Base-by-base conservation (phyloP, 2,888 invertebrate species). In the Xylota sylvarum region DNA sequence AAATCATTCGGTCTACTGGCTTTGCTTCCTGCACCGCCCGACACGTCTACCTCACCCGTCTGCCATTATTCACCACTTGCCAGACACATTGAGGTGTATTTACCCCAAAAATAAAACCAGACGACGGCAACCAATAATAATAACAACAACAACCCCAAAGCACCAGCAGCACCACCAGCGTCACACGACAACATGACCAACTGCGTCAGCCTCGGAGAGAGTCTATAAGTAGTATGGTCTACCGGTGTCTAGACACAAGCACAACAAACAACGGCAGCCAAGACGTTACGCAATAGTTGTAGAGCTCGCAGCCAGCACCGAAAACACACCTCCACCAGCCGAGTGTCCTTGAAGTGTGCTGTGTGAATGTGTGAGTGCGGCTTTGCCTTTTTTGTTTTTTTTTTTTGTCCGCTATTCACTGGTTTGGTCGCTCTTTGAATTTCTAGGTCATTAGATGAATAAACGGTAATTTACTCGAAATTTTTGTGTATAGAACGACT, bases 391-490 rank as follows among this genome's bases (percentile, higher is more conserved):
- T 48, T 48, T n/a, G n/a, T 35, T 56, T 74, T 52, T 58, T 43
- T 50, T 43, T 2, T n/a, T 35, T 37, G 76, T 65, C 56, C 58
- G 70, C 37, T 19, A 43, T 55, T 56, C 65, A 60, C 62, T 35
- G 64, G 52, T 46, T 72, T 56, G n/a, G 43, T 74, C 55, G 69
- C 14, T 76, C 80, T 76, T 76, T 81, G 76, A 85, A 77, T 76
- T 85, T 85, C 81, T 85, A 85, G 85, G 85, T 85, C 85, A 85
- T 85, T 85, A 81, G 85, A 85, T 76, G 81, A 81, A 81, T 76
- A 85, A 85, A 85, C 85, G 85, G 85, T 85, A 85, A 81, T 85
- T 76, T 77, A 27, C 52, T 40, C 40, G 46, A 19, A 2, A 60
- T 35, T 46, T 50, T 4, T 46, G 23, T 50, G 43, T 17, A 50